These are phyloP conservation scores for Acanthosoma haemorrhoidale DNA, from an alignment of 2,888 invertebrate genomes.

Conservation along the genomic window DNA sequence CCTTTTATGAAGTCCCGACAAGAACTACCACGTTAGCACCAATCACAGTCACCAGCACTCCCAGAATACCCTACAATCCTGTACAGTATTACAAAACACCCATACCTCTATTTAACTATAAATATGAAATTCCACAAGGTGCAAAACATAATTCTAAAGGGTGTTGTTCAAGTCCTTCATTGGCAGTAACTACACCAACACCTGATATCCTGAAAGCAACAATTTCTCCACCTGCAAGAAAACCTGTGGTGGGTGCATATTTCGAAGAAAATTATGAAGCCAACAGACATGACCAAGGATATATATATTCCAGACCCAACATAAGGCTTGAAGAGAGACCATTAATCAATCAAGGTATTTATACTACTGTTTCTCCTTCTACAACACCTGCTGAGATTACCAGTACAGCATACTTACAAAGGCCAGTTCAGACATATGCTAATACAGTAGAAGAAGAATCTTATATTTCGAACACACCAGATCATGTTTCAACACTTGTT, in stretches of 20 bases:
- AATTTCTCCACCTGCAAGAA: slow-evolving; percentile 1
- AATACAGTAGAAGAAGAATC: slow-evolving; percentile 38
- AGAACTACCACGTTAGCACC: slow-evolving; percentile 22
- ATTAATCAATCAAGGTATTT: not conserved
- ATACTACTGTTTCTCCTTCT: slow-evolving; percentile 30
- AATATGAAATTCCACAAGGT: slow-evolving; percentile 25
- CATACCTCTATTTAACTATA: slow-evolving; percentile 28
- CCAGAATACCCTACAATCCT: slow-evolving; percentile 38
- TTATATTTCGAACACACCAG: slow-evolving; percentile 30
- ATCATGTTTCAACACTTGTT: slow-evolving; percentile 13
- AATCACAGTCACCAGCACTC: slow-evolving; percentile 36
- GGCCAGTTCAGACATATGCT: slow-evolving; percentile 34
- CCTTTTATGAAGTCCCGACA: slow-evolving; percentile 2
- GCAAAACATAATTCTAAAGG: not conserved
- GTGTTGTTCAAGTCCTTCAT: slow-evolving; percentile 15
- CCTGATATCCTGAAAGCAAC: not conserved
- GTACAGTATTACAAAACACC: slow-evolving; percentile 34
- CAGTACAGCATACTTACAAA: slow-evolving; percentile 18
- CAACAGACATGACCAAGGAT: slow-evolving; percentile 16
- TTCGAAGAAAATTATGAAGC: slow-evolving; percentile 37
- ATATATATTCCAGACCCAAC: slow-evolving; percentile 27
- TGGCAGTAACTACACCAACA: not conserved
- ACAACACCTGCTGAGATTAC: slow-evolving; percentile 29
- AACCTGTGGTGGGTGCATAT: slow-evolving; percentile 32
- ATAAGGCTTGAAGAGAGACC: slow-evolving; percentile 27